These are phyloP conservation scores for Noctuana brunneofusca DNA, from an alignment of 2,888 invertebrate species.

Conservation along the genomic window DNA sequence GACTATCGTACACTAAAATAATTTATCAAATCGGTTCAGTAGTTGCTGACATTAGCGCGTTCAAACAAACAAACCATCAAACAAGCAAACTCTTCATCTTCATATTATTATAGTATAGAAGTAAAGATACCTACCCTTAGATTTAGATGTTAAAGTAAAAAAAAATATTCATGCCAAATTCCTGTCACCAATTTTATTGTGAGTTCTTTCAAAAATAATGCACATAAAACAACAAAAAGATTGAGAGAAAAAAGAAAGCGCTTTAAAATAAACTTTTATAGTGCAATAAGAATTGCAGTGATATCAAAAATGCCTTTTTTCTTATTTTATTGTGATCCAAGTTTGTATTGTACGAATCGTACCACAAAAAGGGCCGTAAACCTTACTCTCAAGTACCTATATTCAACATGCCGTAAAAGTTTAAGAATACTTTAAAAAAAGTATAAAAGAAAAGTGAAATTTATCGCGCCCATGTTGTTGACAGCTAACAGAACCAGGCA, in stretches of 20 bases:
- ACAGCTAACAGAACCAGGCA: constrained; percentile 3
- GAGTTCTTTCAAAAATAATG: not conserved
- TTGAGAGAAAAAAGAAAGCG: not conserved
- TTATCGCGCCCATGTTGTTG: constrained; percentile 3
- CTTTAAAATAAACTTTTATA: not conserved
- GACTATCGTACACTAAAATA: no score
- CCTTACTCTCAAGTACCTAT: constrained; percentile 36
- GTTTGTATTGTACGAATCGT: constrained; percentile 6
- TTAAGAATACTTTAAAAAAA: constrained; percentile 21
- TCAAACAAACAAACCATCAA: no score
- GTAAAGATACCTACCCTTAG: no score
- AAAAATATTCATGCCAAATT: no score
- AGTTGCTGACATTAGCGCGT: no score
- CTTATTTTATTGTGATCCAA: constrained; percentile 1
- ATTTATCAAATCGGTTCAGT: no score
- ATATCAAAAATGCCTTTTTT: constrained; percentile 10
- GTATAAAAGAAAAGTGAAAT: constrained; percentile 23
- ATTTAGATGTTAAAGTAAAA: no score
- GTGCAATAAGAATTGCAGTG: not conserved
- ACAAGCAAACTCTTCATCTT: no score
- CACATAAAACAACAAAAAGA: not conserved
- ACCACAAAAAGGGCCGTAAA: constrained; percentile 32
- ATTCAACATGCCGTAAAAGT: constrained; percentile 29
- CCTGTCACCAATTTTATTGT: no score
- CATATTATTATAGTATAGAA: no score